Conservation (phyloP, 2,888 invertebrate genomes). For the Drosophila affinis region DNA sequence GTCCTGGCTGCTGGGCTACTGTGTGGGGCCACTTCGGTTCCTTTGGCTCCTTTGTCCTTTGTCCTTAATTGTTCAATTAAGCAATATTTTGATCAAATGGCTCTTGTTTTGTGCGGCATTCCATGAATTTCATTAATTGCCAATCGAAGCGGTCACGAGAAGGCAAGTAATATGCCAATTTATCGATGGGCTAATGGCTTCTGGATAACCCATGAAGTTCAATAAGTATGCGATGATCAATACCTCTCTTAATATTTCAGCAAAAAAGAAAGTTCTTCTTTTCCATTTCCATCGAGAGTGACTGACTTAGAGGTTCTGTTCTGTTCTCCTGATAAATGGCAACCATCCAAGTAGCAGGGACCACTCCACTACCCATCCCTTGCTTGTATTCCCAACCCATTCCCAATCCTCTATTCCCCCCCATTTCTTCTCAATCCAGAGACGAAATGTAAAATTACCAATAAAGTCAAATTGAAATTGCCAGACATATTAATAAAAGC, state of each 20-base stretch:
- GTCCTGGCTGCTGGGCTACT: neutral
- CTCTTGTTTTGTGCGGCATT: slow-evolving; percentile 50
- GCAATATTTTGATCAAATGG: slow-evolving; percentile 62
- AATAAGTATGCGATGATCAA: no score
- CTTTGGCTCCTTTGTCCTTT: slow-evolving; percentile 54
- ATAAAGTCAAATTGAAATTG: slow-evolving; percentile 81
- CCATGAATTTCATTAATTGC: slow-evolving; percentile 55
- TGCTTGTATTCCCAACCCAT: neutral
- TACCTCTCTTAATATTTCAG: no score
- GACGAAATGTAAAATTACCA: slow-evolving; percentile 77
- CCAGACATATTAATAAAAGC: slow-evolving; percentile 80
- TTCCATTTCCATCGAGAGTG: no score
- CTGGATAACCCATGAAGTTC: no score
- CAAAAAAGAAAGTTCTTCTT: no score
- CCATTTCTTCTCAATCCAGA: slow-evolving; percentile 1
- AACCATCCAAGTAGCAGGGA: slow-evolving; percentile 31
- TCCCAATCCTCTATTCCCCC: no score
- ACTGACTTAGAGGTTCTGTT: neutral
- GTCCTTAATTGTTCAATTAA: slow-evolving; percentile 76
- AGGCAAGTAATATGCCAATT: slow-evolving; percentile 37
- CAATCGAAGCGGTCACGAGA: slow-evolving; percentile 7
- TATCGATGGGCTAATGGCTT: slow-evolving; percentile 1
- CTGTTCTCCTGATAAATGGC: slow-evolving; percentile 31
- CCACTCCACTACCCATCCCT: slow-evolving; percentile 15
- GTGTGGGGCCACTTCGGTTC: neutral